Evolutionary conservation across 2,113 vertebrate genomes (phyloP).

Genomic region (Pseudolaguvia tuberculata): DNA sequence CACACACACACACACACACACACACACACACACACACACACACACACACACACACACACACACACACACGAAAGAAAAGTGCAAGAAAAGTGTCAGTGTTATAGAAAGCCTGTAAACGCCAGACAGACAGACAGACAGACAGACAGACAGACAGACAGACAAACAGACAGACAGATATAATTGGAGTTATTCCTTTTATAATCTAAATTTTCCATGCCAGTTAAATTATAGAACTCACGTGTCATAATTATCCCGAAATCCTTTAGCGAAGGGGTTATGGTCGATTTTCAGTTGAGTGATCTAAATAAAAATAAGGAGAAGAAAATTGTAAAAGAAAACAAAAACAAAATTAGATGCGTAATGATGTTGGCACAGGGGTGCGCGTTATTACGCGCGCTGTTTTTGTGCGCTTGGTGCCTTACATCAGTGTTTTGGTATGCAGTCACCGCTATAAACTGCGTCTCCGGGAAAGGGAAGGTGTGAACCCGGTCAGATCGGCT

Average conservation of each 20-base stretch:
- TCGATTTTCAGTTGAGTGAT: conserved; percentile 99
- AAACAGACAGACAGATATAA: too few relatives aligned
- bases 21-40: too few relatives aligned
- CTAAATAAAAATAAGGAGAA: conserved; percentile 58
- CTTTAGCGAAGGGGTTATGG: conserved; percentile 98
- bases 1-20: too few relatives aligned
- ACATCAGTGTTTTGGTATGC: conserved; percentile 98
- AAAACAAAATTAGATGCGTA: too few relatives aligned
- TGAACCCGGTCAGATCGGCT: conserved; percentile 90
- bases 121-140: too few relatives aligned
- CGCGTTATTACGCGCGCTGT: background rate
- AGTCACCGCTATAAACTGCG: conserved; percentile 95
- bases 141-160: too few relatives aligned
- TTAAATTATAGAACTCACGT: conserved; percentile 76
- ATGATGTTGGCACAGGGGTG: too few relatives aligned
- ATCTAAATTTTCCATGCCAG: background rate
- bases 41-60: too few relatives aligned
- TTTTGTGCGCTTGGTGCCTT: conserved; percentile 50
- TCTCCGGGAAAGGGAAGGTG: conserved; percentile 96
- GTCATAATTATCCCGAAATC: conserved; percentile 99
- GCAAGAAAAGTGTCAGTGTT: too few relatives aligned
- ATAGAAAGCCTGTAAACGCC: too few relatives aligned
- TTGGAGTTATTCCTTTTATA: background rate
- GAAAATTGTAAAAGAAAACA: background rate
- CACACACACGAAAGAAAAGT: too few relatives aligned